Percentiles rank a stretch among this genome's conserved stretches.
phyloP scores from a whole-genome alignment of 2,888 invertebrate species.

The Dasysyrphus tricinctus region DNA sequence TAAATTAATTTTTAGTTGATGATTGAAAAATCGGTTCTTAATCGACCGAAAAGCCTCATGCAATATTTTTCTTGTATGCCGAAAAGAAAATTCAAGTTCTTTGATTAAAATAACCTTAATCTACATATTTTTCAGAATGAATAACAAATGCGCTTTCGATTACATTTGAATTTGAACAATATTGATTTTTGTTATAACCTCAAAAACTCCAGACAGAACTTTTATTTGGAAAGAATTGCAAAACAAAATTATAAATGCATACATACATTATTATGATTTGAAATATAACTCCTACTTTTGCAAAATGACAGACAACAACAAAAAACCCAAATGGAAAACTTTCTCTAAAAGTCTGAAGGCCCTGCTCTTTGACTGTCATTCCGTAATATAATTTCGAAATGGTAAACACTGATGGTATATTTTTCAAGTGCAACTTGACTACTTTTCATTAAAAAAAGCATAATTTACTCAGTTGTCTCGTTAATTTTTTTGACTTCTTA shows the following conservation, averaged over 20 bases:
- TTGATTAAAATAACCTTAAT: background rate
- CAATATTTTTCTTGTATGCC: too few species aligned
- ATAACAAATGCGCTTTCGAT: background rate
- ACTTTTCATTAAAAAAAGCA: constrained; percentile 41
- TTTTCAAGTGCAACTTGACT: constrained; percentile 40
- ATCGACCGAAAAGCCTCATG: too few species aligned
- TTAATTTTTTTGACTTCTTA: constrained; percentile 57
- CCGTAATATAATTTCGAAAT: background rate
- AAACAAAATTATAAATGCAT: constrained; percentile 1
- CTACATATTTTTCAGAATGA: background rate
- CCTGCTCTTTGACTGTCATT: background rate
- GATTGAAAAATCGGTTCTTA: too few species aligned
- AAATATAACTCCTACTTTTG: constrained; percentile 12
- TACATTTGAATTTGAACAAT: background rate
- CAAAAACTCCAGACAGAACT: constrained; percentile 7
- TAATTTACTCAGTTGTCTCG: constrained; percentile 63
- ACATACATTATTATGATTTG: constrained; percentile 10
- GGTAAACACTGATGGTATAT: constrained; percentile 4
- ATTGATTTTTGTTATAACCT: background rate
- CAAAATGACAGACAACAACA: background rate
- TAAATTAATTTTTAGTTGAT: too few species aligned
- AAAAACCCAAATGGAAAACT: background rate
- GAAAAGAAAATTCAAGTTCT: background rate
- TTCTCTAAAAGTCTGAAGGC: background rate
- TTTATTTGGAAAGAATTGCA: background rate